phyloP scores from a whole-genome alignment of 2,888 invertebrate species.

The Lasioglossum figueresi region DNA sequence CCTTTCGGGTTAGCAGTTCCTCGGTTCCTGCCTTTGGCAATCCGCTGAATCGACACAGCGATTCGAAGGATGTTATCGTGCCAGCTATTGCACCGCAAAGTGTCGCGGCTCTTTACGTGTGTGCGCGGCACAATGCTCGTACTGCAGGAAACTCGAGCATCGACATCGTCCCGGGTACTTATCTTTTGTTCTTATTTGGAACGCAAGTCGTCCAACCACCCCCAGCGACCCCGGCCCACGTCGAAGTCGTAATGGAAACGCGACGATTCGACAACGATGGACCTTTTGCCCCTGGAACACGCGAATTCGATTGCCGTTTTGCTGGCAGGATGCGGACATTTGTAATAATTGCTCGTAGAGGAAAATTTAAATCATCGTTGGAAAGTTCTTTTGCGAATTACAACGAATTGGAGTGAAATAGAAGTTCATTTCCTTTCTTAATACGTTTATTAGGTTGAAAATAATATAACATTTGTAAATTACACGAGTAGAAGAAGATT shows the following conservation, averaged over 20 bases:
- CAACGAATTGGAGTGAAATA: no score
- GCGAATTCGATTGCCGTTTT: neutral
- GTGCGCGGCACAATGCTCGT: slow-evolving; percentile 4
- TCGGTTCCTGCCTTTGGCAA: slow-evolving; percentile 36
- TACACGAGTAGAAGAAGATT: no score
- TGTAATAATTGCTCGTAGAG: neutral
- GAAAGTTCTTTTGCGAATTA: no score
- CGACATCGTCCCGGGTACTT: slow-evolving; percentile 29
- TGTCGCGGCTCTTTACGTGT: slow-evolving; percentile 22
- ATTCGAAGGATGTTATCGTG: slow-evolving; percentile 29
- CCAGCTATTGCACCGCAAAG: slow-evolving; percentile 48
- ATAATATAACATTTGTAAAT: no score
- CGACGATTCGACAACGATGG: neutral
- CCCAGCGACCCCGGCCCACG: neutral
- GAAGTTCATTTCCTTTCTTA: no score
- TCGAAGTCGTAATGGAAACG: slow-evolving; percentile 29
- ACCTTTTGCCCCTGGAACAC: neutral
- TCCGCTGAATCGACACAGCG: slow-evolving; percentile 62
- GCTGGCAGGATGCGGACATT: neutral
- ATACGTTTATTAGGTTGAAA: no score
- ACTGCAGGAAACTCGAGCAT: slow-evolving; percentile 28
- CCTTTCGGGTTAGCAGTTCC: neutral
- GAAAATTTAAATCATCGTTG: no score
- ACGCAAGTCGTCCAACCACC: slow-evolving; percentile 9
- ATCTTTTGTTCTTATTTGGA: slow-evolving; percentile 41